phyloP scores from a whole-genome alignment of 1,140 invertebrate species.

The Cepaea nemoralis region DNA sequence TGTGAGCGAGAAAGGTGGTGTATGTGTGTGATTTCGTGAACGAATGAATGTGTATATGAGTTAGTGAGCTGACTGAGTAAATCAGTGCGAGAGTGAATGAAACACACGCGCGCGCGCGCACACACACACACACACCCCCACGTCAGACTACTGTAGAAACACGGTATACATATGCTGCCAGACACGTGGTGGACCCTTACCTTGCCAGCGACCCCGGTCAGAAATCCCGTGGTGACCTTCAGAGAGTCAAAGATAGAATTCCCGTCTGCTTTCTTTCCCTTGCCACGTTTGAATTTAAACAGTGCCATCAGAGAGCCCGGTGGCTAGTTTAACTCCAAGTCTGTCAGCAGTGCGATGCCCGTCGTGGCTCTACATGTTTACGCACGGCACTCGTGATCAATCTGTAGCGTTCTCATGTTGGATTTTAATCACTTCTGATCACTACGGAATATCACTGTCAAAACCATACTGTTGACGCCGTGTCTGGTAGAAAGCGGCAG shows the following conservation, averaged over 20 bases:
- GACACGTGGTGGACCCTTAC: no score
- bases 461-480: background rate
- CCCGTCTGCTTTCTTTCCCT: slow-evolving; percentile 13
- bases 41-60: no score
- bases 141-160: no score
- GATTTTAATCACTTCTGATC: background rate
- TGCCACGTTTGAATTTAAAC: slow-evolving; percentile 16
- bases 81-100: no score
- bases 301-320: background rate
- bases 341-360: background rate
- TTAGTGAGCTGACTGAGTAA: no score
- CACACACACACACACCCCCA: no score
- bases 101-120: no score
- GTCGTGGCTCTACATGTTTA: slow-evolving; percentile 1
- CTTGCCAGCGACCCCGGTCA: slow-evolving; percentile 31
- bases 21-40: no score
- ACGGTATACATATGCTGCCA: no score
- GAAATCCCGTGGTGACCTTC: slow-evolving; percentile 12
- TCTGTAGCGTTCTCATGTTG: background rate
- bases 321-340: background rate
- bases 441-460: background rate
- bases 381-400: background rate
- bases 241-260: slow-evolving; percentile 10
- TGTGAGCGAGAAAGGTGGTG: no score
- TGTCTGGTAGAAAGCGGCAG: background rate